These are phyloP conservation scores for Agrochola litura DNA, from an alignment of 2,888 invertebrate genomes.

Conservation along the genomic window DNA sequence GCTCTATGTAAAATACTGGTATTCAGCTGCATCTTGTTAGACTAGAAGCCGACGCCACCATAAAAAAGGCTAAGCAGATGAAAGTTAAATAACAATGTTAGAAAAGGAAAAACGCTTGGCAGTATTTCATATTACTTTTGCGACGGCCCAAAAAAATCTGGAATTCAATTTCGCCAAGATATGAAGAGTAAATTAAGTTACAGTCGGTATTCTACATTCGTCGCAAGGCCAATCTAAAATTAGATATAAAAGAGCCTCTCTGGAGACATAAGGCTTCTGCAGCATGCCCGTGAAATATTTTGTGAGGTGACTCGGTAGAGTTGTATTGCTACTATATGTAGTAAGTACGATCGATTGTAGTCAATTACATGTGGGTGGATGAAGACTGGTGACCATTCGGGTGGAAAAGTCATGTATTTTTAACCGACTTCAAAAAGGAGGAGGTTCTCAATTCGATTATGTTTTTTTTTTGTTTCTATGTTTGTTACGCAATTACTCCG, in stretches of 20 bases:
- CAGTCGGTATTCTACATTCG: slow-evolving; percentile 26
- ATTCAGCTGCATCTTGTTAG: not conserved
- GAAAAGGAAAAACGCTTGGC: not conserved
- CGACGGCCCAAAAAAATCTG: slow-evolving; percentile 8
- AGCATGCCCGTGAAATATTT: slow-evolving; percentile 28
- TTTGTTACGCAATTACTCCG: too few relatives aligned
- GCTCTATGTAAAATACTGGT: slow-evolving; percentile 1
- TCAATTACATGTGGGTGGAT: not conserved
- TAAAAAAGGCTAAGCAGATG: not conserved
- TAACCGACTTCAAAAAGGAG: too few relatives aligned
- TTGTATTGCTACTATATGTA: not conserved
- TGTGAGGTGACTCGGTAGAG: slow-evolving; percentile 12
- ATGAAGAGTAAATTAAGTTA: slow-evolving; percentile 54
- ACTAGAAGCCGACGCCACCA: not conserved
- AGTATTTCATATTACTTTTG: slow-evolving; percentile 13
- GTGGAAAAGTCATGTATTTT: slow-evolving; percentile 11
- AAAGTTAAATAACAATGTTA: not conserved
- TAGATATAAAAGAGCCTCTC: slow-evolving; percentile 49
- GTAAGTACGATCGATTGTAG: slow-evolving; percentile 21
- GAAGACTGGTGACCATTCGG: not conserved
- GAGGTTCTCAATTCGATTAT: too few relatives aligned
- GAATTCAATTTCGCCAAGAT: slow-evolving; percentile 49
- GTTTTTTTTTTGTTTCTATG: too few relatives aligned
- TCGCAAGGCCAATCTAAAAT: slow-evolving; percentile 51
- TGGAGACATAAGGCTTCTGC: slow-evolving; percentile 54